phyloP scores from a whole-genome alignment of 2,888 invertebrate species.

The Adineta ricciae region DNA sequence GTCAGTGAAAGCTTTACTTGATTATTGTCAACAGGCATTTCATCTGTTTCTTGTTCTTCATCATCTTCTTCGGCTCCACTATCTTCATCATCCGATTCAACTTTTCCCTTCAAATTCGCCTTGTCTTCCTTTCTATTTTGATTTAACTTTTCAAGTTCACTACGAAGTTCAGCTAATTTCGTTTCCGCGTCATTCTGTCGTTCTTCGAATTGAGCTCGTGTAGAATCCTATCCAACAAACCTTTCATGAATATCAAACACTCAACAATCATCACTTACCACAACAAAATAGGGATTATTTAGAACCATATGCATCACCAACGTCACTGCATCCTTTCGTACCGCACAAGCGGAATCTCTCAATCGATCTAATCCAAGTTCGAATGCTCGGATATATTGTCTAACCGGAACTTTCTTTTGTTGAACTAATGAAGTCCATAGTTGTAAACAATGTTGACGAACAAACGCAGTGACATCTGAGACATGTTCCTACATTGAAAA shows the following conservation, averaged over 20 bases:
- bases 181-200: not conserved
- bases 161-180: not conserved
- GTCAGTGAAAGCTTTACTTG: not conserved
- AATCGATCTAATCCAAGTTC: conserved; percentile 11
- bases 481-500: conserved; percentile 23
- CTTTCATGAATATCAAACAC: not conserved
- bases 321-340: conserved; percentile 18
- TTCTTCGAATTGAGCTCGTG: not conserved
- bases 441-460: conserved; percentile 9
- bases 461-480: not conserved
- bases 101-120: not conserved
- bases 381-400: conserved; percentile 8
- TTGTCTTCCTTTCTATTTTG: not conserved
- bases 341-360: conserved; percentile 16
- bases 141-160: not conserved
- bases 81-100: not conserved
- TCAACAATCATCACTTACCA: not conserved
- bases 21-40: not conserved
- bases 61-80: not conserved
- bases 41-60: not conserved
- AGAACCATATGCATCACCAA: conserved; percentile 4
- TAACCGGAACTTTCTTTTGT: not conserved
- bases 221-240: not conserved
- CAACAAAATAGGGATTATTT: conserved; percentile 1
- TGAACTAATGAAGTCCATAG: not conserved